Evolutionary conservation across 2,888 invertebrate genomes (phyloP), one percentile per base, ranked within the genome.

Genomic region (Barypeithes pellucidus): DNA sequence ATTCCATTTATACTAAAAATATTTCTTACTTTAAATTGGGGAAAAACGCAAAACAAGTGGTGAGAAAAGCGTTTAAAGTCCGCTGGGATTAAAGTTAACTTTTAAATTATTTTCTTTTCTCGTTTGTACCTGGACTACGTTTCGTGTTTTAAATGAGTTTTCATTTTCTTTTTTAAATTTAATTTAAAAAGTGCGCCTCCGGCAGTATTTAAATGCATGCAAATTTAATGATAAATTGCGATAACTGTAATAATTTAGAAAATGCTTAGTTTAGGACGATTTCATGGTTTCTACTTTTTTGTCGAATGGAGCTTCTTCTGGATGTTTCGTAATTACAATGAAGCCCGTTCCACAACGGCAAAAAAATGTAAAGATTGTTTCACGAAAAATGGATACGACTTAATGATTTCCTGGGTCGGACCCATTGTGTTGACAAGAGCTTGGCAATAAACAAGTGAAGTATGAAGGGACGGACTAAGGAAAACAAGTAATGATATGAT

Each of bases 151-250:
- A 71, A 71, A 71, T 65, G 65, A 36, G 16, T 63, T 71, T 71
- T 71, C 65, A 65, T 71, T 65, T 65, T 65, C 65, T 57, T 65
- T 57, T 70, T 71, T 57, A 63, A 65, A 71, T 65, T 71, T 71
- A 71, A 71, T 71, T 71, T 65, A 71, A 71, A 65, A 71, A 71
- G 57, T 69, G 61, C 69, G 43, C 63, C 43, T 62, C 54, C 43
- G 33, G 68, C 68, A 50, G 60, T 68, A 68, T 68, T 68, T 60
- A 68, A 68, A 68, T 68, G n/a, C 60, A 68, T 68, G 68, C 60
- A 61, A 68, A 68, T 68, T 68, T 68, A 68, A 68, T 68, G 68
- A 68, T 60, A 50, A 68, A 62, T 62, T 50, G 70, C 36, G 18
- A 65, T 63, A 71, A 71, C 43, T 70, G 70, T 71, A 65, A 57